Conservation (phyloP, 2,113 vertebrate species). For the Trogon melanurus region DNA sequence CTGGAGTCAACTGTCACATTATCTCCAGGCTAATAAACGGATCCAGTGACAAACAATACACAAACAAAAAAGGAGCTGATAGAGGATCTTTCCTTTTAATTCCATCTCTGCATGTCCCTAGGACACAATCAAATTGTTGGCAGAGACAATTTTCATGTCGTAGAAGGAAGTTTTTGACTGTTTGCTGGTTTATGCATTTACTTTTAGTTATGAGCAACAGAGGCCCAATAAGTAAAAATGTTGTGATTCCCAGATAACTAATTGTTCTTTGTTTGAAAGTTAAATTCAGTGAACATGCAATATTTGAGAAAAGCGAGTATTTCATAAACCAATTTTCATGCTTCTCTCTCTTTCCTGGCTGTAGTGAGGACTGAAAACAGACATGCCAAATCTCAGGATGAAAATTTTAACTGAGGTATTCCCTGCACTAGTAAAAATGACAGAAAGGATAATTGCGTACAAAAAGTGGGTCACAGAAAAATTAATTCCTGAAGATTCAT, state of each 20-base stretch:
- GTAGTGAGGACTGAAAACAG: neutral
- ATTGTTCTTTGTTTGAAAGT: neutral
- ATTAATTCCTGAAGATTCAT: neutral
- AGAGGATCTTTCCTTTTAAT: conserved; percentile 67
- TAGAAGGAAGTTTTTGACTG: neutral
- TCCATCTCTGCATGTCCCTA: conserved; percentile 18
- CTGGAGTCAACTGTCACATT: conserved; percentile 79
- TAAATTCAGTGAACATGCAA: neutral
- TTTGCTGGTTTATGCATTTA: neutral
- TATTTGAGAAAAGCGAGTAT: neutral
- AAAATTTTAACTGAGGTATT: conserved; percentile 4
- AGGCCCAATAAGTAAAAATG: neutral
- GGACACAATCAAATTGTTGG: conserved; percentile 15
- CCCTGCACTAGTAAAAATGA: neutral
- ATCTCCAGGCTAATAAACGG: conserved; percentile 75
- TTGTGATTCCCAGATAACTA: too few relatives aligned
- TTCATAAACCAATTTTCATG: neutral
- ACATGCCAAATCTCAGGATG: neutral
- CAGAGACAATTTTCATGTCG: conserved; percentile 1
- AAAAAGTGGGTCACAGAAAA: conserved; percentile 24
- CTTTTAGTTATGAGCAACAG: neutral
- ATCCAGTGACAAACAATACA: conserved; percentile 73
- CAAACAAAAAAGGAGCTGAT: conserved; percentile 68
- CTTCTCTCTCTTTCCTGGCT: neutral
- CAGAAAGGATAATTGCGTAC: neutral